phyloP scores from a whole-genome alignment of 1,140 invertebrate genomes.

The Delia radicum region DNA sequence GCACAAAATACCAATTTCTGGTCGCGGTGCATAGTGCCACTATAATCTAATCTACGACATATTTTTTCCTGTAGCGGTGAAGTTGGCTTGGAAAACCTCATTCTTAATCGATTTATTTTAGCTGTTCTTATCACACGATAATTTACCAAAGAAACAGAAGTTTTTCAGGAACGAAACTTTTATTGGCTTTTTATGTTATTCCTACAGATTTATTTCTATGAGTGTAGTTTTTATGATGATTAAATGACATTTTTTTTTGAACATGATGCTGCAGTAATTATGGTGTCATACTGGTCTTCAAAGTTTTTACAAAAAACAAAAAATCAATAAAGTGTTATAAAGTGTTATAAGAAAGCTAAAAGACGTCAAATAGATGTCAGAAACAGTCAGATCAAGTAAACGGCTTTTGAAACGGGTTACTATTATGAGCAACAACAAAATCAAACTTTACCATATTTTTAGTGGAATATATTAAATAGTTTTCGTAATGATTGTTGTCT shows the following conservation, averaged over 20 bases:
- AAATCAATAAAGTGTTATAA: too few species aligned
- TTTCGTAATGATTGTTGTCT: constrained; percentile 5
- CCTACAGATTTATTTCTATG: too few species aligned
- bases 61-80: too few species aligned
- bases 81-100: too few species aligned
- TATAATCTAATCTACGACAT: too few species aligned
- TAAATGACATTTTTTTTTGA: background rate
- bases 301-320: background rate
- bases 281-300: background rate
- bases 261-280: background rate
- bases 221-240: background rate
- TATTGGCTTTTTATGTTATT: too few species aligned
- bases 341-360: background rate
- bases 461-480: background rate
- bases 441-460: background rate
- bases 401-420: background rate
- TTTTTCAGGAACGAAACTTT: too few species aligned
- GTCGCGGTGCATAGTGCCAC: too few species aligned
- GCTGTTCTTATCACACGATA: too few species aligned
- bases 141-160: too few species aligned
- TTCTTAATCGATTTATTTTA: too few species aligned
- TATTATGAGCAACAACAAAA: background rate
- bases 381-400: background rate
- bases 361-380: background rate
- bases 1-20: too few species aligned